Evolutionary conservation across 37 sponge, comb jelly and placozoan genomes (phyloP).

Genomic region (Geodia barretti): DNA sequence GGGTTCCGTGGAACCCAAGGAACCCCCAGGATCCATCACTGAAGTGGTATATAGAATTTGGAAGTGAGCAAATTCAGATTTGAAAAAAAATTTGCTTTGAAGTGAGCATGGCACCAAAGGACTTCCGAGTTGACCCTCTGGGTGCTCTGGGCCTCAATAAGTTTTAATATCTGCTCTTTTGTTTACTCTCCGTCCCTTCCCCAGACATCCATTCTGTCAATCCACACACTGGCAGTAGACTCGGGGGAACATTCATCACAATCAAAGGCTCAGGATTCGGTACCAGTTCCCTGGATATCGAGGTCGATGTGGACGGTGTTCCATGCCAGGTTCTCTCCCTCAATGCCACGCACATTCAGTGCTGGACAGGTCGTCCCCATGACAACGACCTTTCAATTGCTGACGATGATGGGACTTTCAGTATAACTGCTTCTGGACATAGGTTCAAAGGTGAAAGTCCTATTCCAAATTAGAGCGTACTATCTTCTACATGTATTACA

Average conservation of each 20-base stretch:
- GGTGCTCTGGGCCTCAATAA: not conserved
- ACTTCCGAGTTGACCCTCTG: too few species aligned
- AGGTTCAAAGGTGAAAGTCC: slow-evolving; percentile 52
- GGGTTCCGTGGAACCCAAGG: too few species aligned
- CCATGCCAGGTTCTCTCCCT: slow-evolving; percentile 48
- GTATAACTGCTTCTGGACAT: slow-evolving; percentile 43
- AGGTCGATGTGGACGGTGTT: slow-evolving; percentile 66
- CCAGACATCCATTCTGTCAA: slow-evolving; percentile 53
- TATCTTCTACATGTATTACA: not conserved
- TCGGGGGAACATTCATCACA: slow-evolving; percentile 60
- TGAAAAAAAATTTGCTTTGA: too few species aligned
- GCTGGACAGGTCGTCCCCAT: slow-evolving; percentile 37
- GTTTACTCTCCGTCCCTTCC: too few species aligned
- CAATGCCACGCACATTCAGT: slow-evolving; percentile 17
- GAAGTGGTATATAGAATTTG: too few species aligned
- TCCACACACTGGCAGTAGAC: slow-evolving; percentile 43
- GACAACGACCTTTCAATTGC: slow-evolving; percentile 24
- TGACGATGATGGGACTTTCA: slow-evolving; percentile 7
- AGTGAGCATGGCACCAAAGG: too few species aligned
- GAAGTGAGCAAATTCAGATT: too few species aligned
- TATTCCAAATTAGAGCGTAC: not conserved
- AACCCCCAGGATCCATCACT: too few species aligned
- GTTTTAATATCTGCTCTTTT: not conserved
- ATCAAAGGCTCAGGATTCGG: slow-evolving; percentile 66
- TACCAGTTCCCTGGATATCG: slow-evolving; percentile 7